A percentile compares a stretch with the other conserved stretches of the same genome.
phyloP scores from a whole-genome alignment of 2,888 invertebrate species.

The Drosophila kanekoi region DNA sequence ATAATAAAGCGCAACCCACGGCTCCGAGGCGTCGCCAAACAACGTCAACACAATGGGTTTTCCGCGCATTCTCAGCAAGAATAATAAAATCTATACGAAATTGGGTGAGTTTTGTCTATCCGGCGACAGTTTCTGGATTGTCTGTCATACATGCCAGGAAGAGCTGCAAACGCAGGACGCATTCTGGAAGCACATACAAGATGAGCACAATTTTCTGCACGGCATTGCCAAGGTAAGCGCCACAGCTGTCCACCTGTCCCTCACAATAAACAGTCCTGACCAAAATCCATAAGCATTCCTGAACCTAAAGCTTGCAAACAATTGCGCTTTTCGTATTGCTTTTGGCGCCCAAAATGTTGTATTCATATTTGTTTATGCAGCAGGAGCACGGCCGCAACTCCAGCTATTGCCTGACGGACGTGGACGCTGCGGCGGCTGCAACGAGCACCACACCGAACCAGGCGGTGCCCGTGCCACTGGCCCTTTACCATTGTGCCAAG shows the following conservation, averaged over 20 bases:
- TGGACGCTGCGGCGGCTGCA: conserved; percentile 61
- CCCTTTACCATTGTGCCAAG: conserved; percentile 72
- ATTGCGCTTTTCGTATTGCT: background rate
- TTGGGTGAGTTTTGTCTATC: conserved; percentile 82
- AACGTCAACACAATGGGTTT: conserved; percentile 78
- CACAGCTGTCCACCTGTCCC: background rate
- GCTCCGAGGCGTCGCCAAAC: conserved; percentile 47
- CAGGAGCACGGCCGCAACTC: conserved; percentile 74
- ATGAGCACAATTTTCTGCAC: conserved; percentile 83
- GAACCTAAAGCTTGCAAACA: too few species aligned
- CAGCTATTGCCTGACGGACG: conserved; percentile 77
- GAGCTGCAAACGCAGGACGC: conserved; percentile 82
- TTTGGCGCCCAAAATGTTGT: conserved; percentile 51
- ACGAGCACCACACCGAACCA: conserved; percentile 20
- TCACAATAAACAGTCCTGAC: too few species aligned
- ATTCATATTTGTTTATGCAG: conserved; percentile 6
- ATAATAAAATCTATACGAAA: conserved; percentile 82
- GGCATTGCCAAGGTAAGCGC: conserved; percentile 73
- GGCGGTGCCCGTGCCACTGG: conserved; percentile 63
- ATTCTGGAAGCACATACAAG: conserved; percentile 83
- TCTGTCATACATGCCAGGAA: conserved; percentile 83
- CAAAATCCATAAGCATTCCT: too few species aligned
- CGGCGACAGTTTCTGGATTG: conserved; percentile 82
- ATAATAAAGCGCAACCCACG: conserved; percentile 58
- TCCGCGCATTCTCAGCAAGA: conserved; percentile 83